These are phyloP conservation scores for Florisuga fusca DNA, from an alignment of 2,797 vertebrate genomes.

Conservation along the genomic window DNA sequence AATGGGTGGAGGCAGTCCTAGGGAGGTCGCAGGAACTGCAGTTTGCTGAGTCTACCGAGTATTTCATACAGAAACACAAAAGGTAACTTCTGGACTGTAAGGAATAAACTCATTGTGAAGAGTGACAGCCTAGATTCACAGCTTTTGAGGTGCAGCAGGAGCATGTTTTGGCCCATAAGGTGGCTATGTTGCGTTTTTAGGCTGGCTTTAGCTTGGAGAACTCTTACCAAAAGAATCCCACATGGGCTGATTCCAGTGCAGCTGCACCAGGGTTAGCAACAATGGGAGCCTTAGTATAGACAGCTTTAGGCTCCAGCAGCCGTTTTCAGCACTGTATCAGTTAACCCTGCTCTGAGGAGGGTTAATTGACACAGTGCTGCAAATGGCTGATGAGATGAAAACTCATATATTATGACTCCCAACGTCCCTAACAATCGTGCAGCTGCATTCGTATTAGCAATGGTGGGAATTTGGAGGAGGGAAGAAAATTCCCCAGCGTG, in stretches of 20 bases:
- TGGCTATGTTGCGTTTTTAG: conserved; percentile 21
- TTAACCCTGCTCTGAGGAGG: conserved; percentile 68
- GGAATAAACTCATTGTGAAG: neutral
- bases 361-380: conserved; percentile 70
- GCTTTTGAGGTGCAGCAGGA: neutral
- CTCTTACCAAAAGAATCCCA: conserved; percentile 42
- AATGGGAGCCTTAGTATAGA: conserved; percentile 60
- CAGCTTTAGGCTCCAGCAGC: conserved; percentile 56
- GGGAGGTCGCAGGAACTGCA: neutral
- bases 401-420: conserved; percentile 56
- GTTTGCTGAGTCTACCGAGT: neutral
- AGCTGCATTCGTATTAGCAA: conserved; percentile 61
- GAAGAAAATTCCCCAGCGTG: conserved; percentile 44
- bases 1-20: neutral
- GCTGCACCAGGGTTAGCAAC: conserved; percentile 60
- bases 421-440: conserved; percentile 56
- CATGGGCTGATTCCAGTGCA: conserved; percentile 48
- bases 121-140: neutral
- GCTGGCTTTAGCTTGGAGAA: neutral
- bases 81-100: neutral
- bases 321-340: conserved; percentile 66
- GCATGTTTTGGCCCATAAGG: neutral
- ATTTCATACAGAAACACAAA: neutral
- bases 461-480: conserved; percentile 58
- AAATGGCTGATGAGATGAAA: conserved; percentile 67